Evolutionary conservation across 2,797 vertebrate species (phyloP).

Genomic region (Stomatorhinus walkeri): DNA sequence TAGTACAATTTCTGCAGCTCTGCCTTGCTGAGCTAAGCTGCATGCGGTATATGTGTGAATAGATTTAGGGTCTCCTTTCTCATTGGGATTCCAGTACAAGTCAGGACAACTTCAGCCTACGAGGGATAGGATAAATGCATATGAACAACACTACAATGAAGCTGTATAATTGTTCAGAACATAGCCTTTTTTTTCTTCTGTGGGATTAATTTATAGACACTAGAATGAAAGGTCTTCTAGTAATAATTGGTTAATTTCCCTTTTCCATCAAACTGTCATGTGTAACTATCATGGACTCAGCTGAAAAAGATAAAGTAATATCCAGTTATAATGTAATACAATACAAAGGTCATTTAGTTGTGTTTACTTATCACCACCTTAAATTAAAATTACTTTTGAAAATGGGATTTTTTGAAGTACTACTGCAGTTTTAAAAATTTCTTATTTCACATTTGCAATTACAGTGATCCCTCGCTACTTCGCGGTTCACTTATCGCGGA

Average conservation of each 20-base stretch:
- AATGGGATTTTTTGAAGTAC: neutral
- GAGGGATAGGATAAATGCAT: neutral
- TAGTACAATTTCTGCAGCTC: neutral
- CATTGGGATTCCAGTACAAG: neutral
- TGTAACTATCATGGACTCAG: neutral
- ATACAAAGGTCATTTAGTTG: neutral
- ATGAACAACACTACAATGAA: neutral
- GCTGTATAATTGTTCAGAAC: neutral
- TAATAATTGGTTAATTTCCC: neutral
- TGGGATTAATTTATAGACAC: neutral
- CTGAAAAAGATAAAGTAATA: neutral
- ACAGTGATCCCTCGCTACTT: no score
- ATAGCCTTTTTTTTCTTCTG: neutral
- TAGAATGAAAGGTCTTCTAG: neutral
- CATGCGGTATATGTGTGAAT: neutral
- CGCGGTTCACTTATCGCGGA: no score
- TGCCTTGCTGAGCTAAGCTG: neutral
- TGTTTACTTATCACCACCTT: neutral
- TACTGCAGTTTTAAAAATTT: neutral
- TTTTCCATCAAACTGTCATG: neutral
- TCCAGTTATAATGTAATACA: neutral
- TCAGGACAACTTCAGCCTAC: neutral
- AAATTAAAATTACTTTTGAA: neutral
- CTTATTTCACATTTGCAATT: neutral
- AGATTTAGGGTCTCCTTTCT: neutral